phyloP scores from a whole-genome alignment of 2,888 invertebrate genomes.

The Tenthredo notha region DNA sequence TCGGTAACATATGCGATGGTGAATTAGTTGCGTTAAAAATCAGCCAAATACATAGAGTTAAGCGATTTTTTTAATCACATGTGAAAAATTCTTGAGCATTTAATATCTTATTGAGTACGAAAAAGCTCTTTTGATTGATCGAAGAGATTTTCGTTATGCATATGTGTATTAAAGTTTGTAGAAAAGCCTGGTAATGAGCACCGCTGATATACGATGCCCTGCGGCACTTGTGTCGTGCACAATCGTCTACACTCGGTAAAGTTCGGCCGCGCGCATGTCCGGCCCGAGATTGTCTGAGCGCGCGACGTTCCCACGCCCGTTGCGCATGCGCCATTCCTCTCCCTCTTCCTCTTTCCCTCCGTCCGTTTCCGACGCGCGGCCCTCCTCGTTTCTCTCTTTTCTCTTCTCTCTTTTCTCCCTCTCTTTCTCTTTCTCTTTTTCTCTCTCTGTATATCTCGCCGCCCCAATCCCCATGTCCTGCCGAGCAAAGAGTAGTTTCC shows the following conservation, averaged over 20 bases:
- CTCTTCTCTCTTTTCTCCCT: slow-evolving; percentile 48
- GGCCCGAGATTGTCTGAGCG: slow-evolving; percentile 67
- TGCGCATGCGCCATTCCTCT: slow-evolving; percentile 71
- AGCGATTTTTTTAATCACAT: not conserved
- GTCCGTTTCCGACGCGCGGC: slow-evolving; percentile 54
- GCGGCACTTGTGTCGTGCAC: slow-evolving; percentile 64
- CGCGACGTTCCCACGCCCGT: slow-evolving; percentile 75
- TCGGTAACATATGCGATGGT: not conserved
- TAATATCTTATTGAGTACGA: not conserved
- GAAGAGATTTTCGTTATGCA: not conserved
- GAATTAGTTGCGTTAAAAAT: not conserved
- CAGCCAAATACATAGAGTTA: not conserved
- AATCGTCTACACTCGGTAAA: slow-evolving; percentile 68
- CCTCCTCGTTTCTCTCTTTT: slow-evolving; percentile 30
- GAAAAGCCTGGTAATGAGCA: slow-evolving; percentile 63
- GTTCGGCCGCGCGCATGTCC: slow-evolving; percentile 64
- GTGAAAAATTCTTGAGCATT: not conserved
- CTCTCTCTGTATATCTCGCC: slow-evolving; percentile 51
- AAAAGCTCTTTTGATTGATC: not conserved
- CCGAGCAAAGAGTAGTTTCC: slow-evolving; percentile 34
- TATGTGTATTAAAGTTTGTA: not conserved
- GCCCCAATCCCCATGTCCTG: slow-evolving; percentile 30
- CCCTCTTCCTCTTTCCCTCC: slow-evolving; percentile 54
- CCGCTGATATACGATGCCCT: slow-evolving; percentile 63
- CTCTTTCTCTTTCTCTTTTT: slow-evolving; percentile 54